These are phyloP conservation scores for Tonatia bakeri DNA, from an alignment of 2,113 vertebrate genomes.

Conservation along the genomic window DNA sequence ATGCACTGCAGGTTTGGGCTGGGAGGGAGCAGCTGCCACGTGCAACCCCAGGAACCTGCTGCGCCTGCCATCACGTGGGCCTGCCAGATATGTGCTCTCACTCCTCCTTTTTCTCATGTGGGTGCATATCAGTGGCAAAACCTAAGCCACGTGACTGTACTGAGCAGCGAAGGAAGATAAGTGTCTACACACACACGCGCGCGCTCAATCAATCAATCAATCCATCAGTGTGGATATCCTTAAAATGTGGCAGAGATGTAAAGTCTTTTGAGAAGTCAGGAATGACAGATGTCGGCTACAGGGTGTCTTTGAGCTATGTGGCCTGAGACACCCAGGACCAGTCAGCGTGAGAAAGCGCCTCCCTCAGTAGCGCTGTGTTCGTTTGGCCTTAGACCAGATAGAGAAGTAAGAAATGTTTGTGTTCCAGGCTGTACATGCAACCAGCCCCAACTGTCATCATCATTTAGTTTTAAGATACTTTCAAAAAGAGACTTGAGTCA, in stretches of 20 bases:
- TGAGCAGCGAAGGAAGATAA: neutral
- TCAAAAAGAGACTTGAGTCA: constrained; percentile 2
- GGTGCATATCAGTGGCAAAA: neutral
- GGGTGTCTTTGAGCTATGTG: neutral
- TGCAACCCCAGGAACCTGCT: neutral
- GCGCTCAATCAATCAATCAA: neutral
- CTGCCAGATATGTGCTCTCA: neutral
- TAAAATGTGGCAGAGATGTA: neutral
- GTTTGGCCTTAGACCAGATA: neutral
- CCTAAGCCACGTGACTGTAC: neutral
- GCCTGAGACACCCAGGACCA: neutral
- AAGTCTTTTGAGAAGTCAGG: neutral
- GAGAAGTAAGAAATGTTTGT: constrained; percentile 13
- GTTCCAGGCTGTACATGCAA: neutral
- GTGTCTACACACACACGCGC: neutral
- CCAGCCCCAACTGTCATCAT: neutral
- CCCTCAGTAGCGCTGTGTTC: neutral
- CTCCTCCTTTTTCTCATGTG: neutral
- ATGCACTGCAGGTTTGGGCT: neutral
- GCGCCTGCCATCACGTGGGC: neutral
- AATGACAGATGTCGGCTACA: neutral
- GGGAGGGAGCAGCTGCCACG: neutral
- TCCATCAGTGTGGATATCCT: neutral
- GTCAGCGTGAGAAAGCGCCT: neutral
- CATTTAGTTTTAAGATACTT: constrained; percentile 34